Percentiles rank a stretch among this genome's conserved stretches.
phyloP scores from a whole-genome alignment of 2,888 invertebrate genomes.

The Harmothoe impar region DNA sequence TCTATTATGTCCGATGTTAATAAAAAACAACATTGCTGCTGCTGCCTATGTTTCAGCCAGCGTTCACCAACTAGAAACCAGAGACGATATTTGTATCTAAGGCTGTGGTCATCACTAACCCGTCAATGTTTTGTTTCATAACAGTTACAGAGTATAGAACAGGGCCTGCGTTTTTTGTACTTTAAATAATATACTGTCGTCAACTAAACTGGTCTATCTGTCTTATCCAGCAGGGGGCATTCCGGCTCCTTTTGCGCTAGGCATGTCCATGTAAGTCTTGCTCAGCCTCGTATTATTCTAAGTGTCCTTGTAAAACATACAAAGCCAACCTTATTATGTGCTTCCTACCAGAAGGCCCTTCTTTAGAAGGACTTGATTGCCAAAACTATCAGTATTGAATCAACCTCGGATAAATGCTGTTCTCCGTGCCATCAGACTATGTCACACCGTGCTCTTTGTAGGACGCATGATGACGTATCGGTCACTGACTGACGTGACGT shows the following conservation, averaged over 20 bases:
- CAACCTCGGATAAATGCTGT: background rate
- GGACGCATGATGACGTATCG: no score
- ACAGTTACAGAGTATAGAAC: background rate
- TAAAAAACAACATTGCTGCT: no score
- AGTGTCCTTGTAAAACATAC: background rate
- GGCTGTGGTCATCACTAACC: background rate
- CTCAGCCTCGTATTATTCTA: background rate
- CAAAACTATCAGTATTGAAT: constrained; percentile 4
- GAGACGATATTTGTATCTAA: no score
- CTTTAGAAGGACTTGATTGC: background rate
- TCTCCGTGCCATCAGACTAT: background rate
- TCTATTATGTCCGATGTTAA: no score
- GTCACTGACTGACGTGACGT: no score
- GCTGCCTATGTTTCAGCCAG: no score
- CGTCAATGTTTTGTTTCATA: background rate
- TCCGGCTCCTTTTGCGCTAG: background rate
- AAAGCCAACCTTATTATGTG: background rate
- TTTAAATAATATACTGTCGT: no score
- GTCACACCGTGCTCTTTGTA: background rate
- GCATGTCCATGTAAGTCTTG: background rate
- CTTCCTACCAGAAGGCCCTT: background rate
- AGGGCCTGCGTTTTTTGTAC: background rate
- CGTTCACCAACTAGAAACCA: no score
- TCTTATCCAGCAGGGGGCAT: no score
- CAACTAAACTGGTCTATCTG: no score